Evolutionary conservation across 2,113 vertebrate species (phyloP).

Genomic region (Scatophagus argus): DNA sequence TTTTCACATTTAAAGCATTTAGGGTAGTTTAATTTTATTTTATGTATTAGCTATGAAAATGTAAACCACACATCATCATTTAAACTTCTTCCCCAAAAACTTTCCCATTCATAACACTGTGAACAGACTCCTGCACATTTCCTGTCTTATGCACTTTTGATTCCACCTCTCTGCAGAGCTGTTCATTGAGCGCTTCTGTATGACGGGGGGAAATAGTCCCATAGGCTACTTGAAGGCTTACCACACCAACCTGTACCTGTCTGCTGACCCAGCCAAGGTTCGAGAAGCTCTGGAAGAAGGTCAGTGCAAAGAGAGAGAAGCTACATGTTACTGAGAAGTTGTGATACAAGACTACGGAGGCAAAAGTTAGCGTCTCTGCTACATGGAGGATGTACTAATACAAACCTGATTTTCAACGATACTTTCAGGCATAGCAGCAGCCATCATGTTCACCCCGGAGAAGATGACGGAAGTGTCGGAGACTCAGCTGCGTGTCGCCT

Average conservation of each 20-base stretch:
- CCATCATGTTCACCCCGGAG: constrained; percentile 93
- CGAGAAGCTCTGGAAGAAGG: constrained; percentile 94
- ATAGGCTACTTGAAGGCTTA: constrained; percentile 97
- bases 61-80: too few relatives aligned
- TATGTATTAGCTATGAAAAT: too few relatives aligned
- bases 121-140: not conserved
- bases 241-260: constrained; percentile 96
- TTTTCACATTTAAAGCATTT: too few relatives aligned
- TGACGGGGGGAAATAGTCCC: constrained; percentile 96
- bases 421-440: constrained; percentile 91
- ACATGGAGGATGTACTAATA: not conserved
- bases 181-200: constrained; percentile 95
- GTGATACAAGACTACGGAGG: not conserved
- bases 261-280: constrained; percentile 92
- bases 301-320: constrained; percentile 72
- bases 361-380: not conserved
- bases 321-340: not conserved
- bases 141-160: not conserved
- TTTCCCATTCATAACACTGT: too few relatives aligned
- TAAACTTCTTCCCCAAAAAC: too few relatives aligned
- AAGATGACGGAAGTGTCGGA: constrained; percentile 88
- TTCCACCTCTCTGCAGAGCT: constrained; percentile 82
- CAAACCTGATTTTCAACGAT: not conserved
- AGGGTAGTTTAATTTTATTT: too few relatives aligned
- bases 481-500: constrained; percentile 93